phyloP scores from a whole-genome alignment of 2,888 invertebrate species.

The Hydropsyche betteni region DNA sequence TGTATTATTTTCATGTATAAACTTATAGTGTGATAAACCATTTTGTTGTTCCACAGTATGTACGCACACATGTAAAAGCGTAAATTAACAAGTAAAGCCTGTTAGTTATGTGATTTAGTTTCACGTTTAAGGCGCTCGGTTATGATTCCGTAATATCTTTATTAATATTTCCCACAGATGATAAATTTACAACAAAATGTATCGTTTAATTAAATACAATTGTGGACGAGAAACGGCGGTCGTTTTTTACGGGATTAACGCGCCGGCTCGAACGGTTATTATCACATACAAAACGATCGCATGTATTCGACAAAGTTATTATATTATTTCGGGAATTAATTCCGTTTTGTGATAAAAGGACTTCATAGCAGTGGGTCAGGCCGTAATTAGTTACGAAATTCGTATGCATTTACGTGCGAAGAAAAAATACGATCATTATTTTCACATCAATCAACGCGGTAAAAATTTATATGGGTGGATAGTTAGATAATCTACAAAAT shows the following conservation, averaged over 20 bases:
- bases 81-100: conserved; percentile 42
- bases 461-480: conserved; percentile 31
- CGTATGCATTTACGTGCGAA: conserved; percentile 10
- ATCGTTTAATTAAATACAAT: conserved; percentile 34
- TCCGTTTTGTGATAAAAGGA: too few relatives aligned
- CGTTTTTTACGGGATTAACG: conserved; percentile 21
- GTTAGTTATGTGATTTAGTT: conserved; percentile 45
- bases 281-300: background rate
- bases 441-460: conserved; percentile 30
- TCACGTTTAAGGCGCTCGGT: conserved; percentile 36
- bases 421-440: conserved; percentile 22
- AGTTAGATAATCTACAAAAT: conserved; percentile 11
- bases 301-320: background rate
- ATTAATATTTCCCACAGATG: conserved; percentile 36
- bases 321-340: conserved; percentile 1
- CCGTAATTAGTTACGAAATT: background rate
- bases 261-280: background rate
- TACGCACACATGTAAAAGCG: conserved; percentile 37
- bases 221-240: conserved; percentile 7
- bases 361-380: background rate
- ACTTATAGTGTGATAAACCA: conserved; percentile 5
- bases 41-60: conserved; percentile 9
- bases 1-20: background rate
- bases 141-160: conserved; percentile 34
- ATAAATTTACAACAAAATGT: conserved; percentile 33